Evolutionary conservation across 2,888 invertebrate genomes (phyloP), one percentile per base, ranked within the genome.

Genomic region (Meghimatium bilineatum): DNA sequence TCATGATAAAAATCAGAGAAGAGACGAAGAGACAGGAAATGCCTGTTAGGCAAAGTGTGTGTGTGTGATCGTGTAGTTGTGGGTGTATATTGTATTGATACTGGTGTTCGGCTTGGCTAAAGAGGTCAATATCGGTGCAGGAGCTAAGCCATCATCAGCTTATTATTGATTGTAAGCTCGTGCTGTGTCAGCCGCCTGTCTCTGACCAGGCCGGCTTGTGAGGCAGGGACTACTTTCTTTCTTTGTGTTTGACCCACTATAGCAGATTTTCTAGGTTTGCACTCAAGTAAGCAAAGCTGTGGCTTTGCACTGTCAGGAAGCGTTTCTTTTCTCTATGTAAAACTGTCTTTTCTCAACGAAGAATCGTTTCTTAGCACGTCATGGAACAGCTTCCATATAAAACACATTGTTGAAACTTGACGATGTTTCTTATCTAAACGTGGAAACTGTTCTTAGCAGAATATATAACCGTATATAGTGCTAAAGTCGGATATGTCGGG

Each of bases 221-320:
- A 52, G 56, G 52, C 67, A 32, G 84, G 84, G 69, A 84, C 84
- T 84, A 84, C 84, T 84, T 83, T 84, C 78, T 84, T 74, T 74
- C 74, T 83, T 80, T 83, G 83, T 83, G 72, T 76, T 77, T 78
- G 83, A 83, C 83, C 83, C 76, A 83, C 67, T 78, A 78, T 67
- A 80, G 63, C 74, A 34, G 38, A 10, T 52, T 82, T 84, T 80
- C 67, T 75, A n/a, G 75, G 80, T 79, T 79, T 71, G 44, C 38
- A 29, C 44, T 14, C 8, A 38, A 71, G n/a, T 10, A 49, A 80
- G 20, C 23, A n/a, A n/a, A 44, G 32, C 44, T 66, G 32, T 23
- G n/a, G 66, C 23, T 44, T 29, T 20, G 32, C 74, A 32, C 32
- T 74, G 38, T 23, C 34, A 69, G 17, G 56, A 56, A 23, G 8